Conservation (phyloP, 1,140 invertebrate species). For the Euura saliciscinereae region DNA sequence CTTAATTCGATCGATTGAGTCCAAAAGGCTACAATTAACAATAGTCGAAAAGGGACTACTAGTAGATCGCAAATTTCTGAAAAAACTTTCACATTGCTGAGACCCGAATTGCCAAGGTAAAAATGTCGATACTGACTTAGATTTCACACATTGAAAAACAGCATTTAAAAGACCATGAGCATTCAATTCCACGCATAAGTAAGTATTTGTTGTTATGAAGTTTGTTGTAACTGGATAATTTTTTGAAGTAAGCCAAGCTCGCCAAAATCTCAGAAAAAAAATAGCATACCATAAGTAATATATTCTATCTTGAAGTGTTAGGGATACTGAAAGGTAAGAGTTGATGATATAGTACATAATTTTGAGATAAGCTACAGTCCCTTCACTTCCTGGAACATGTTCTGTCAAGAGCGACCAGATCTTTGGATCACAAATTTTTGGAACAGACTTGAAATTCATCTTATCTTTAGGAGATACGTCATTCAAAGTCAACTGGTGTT, state of each 20-base stretch:
- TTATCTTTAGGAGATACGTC: constrained; percentile 26
- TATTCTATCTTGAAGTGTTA: constrained; percentile 5
- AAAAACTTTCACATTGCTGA: not conserved
- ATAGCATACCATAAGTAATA: constrained; percentile 22
- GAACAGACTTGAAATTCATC: constrained; percentile 27
- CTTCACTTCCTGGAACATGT: constrained; percentile 23
- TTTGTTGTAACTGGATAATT: constrained; percentile 21
- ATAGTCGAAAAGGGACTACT: not conserved
- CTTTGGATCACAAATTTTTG: constrained; percentile 24
- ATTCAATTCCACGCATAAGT: constrained; percentile 22
- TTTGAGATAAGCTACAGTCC: constrained; percentile 18
- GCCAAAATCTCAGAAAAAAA: constrained; percentile 22
- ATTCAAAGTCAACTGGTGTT: constrained; percentile 26
- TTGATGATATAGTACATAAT: constrained; percentile 18
- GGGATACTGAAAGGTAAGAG: constrained; percentile 12
- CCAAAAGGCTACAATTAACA: not conserved
- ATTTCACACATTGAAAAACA: constrained; percentile 12
- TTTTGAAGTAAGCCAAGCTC: constrained; percentile 22
- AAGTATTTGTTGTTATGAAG: constrained; percentile 22
- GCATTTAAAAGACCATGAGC: constrained; percentile 23
- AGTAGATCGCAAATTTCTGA: not conserved
- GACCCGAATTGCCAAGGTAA: not conserved
- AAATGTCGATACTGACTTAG: not conserved
- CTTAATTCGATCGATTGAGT: not conserved
- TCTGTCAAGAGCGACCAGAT: constrained; percentile 19